Evolutionary conservation across 2,113 vertebrate species (phyloP).

Genomic region (Nothobranchius furzeri): DNA sequence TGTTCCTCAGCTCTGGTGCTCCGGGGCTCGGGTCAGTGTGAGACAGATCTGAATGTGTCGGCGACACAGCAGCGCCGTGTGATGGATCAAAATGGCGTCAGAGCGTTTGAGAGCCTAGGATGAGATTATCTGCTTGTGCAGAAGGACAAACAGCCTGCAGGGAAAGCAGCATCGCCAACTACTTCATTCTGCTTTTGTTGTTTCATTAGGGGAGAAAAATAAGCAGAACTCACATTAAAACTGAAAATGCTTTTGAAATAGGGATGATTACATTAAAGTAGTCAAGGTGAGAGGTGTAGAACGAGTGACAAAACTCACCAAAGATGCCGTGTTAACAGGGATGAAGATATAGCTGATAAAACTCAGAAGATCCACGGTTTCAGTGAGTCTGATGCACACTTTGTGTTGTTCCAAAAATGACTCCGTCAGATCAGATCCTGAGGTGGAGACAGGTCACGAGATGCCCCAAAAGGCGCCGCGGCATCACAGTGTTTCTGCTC

Average conservation of each 20-base stretch:
- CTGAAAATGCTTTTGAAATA: not conserved
- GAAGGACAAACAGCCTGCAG: slow-evolving; percentile 48
- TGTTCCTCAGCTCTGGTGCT: not conserved
- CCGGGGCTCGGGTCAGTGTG: slow-evolving; percentile 16
- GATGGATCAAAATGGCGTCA: slow-evolving; percentile 72
- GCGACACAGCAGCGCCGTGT: slow-evolving; percentile 28
- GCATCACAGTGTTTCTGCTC: slow-evolving; percentile 9
- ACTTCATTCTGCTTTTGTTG: slow-evolving; percentile 5
- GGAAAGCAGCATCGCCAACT: slow-evolving; percentile 17
- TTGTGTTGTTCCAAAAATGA: not conserved
- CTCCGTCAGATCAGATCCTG: not conserved
- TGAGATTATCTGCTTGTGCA: slow-evolving; percentile 66
- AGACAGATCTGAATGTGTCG: slow-evolving; percentile 49
- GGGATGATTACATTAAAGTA: not conserved
- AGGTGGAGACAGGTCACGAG: slow-evolving; percentile 14
- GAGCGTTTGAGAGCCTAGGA: slow-evolving; percentile 47
- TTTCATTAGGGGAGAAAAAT: slow-evolving; percentile 4
- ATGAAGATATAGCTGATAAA: too few relatives aligned
- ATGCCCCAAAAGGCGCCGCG: not conserved
- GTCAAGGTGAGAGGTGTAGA: not conserved
- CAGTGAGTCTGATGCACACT: not conserved
- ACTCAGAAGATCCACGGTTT: not conserved
- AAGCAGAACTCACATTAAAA: not conserved
- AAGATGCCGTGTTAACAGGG: too few relatives aligned
- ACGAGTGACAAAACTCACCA: not conserved